Percentiles rank a stretch among this genome's conserved stretches.
Conservation (phyloP, 2,888 invertebrate species). For the Drosophila paracracens region DNA sequence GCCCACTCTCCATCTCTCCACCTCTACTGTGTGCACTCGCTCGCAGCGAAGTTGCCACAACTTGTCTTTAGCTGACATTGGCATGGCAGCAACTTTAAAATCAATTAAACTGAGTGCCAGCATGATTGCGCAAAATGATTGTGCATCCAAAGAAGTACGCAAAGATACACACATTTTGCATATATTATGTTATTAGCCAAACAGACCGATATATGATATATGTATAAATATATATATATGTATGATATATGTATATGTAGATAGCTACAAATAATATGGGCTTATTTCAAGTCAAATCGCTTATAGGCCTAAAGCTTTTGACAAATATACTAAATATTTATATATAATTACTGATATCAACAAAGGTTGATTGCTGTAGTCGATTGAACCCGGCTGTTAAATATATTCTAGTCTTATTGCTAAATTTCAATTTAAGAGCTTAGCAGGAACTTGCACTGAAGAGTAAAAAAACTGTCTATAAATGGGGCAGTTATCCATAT, state of each 20-base stretch:
- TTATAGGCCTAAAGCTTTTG: not conserved
- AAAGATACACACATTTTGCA: slow-evolving; percentile 10
- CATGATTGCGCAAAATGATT: slow-evolving; percentile 65
- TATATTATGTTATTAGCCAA: not conserved
- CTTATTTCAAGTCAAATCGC: not conserved
- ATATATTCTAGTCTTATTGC: not conserved
- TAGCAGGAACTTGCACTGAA: too few species aligned
- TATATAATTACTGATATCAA: not conserved
- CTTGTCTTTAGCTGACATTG: slow-evolving; percentile 31
- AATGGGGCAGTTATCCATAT: not conserved
- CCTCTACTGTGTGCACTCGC: not conserved
- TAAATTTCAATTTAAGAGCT: not conserved
- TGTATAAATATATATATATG: not conserved
- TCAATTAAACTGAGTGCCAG: slow-evolving; percentile 74
- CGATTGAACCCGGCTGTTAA: not conserved
- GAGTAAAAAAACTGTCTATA: not conserved
- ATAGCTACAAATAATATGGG: not conserved
- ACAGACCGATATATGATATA: not conserved
- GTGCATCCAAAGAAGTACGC: slow-evolving; percentile 14
- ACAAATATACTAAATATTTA: not conserved
- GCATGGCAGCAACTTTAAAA: slow-evolving; percentile 62
- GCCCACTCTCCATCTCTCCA: too few species aligned
- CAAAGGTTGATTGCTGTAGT: not conserved
- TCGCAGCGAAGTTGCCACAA: slow-evolving; percentile 8
- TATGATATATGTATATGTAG: not conserved